Base-by-base conservation (phyloP, 2,888 invertebrate species). In the Plagiodera versicolora region DNA sequence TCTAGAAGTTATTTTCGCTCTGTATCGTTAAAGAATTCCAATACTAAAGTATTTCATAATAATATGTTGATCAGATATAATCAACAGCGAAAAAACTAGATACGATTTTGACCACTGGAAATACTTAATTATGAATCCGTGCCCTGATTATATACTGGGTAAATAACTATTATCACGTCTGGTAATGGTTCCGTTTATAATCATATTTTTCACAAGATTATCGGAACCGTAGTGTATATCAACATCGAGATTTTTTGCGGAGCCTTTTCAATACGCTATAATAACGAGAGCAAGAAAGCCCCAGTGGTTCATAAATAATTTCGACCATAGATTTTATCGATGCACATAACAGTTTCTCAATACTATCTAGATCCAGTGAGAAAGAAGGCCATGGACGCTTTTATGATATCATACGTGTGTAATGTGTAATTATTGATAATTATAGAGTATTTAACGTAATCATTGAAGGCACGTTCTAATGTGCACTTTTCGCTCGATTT, bases 351-450 rank as follows among this genome's bases (percentile, higher is more conserved):
- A 19, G 58, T 58, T 62, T 62, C 52, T 56, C 30, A 58, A 58
- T 52, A 30, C 30, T 30, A 55, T 56, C 52, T 56, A 60, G 56
- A 51, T 55, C 58, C 50, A 24, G 19, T 45, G 47, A 39, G 20
- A 52, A 62, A 62, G 58, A 62, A 58, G 62, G 62, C 62, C 62
- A 62, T 50, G 62, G 62, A 62, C 62, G 56, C 47, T 52, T 58
- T 58, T 62, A 62, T 62, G 58, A 62, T 62, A 62, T 58, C 62
- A 58, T 56, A 55, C 39, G 39, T 46, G 54, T 54, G 59, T 54
- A 54, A 59, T 58, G 58, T 58, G 59, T 63, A 63, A 63, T 63
- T 63, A 63, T 57, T 47, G 57, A 63, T 63, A 63, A 63, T 63
- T 63, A 60, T 60, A 63, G 57, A 55, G 57, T 55, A 51, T 63